Evolutionary conservation across 2,797 vertebrate genomes (phyloP), one percentile per base, ranked within the genome.

Genomic region (Catamblyrhynchus diadema): DNA sequence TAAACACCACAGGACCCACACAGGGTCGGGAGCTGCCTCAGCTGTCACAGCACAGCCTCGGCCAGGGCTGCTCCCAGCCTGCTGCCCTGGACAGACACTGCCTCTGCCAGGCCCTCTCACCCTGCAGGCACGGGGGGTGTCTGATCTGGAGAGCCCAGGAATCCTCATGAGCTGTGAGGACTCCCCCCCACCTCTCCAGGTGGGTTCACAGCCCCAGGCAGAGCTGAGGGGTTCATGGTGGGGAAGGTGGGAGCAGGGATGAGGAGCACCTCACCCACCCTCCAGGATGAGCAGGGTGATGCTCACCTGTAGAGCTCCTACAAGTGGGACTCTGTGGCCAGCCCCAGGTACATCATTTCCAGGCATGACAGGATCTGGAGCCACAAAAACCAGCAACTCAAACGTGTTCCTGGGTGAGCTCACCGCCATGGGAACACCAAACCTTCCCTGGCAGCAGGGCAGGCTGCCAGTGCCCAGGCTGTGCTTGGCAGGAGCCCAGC

Each of bases 31-130:
- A 25, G 81, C 61, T 65, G 30, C 50, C 69, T 56, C 35, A 11
- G 59, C 50, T 33, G 35, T 4, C 42, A 57, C 0, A 0, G 60
- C 61, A 42, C 51, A 35, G 1, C 11, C 60, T 27, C 0, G 0
- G 37, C 51, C 81, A 42, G 51, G 21, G 81, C 69, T 56, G 57
- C 28, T 37, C 53, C 62, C 60, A 57, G 64, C 30, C 60, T 53
- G 0, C 20, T 51, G 12, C 70, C 30, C 39, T 12, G 1, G 3
- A 13, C 13, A 51, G 11, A 3, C 28, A 21, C 32, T 14, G 8
- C 14, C 70, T 51, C 48, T 85, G 48, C 80, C 32, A 33, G 20
- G 9, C 14, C 8, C 35, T 25, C 66, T 16, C 23, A 30, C 50
- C 33, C 42, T 23, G n/a, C 24, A 54, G 61, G 25, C 64, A 77